phyloP scores from a whole-genome alignment of 2,113 vertebrate species.

The Lethenteron camtschaticum region DNA sequence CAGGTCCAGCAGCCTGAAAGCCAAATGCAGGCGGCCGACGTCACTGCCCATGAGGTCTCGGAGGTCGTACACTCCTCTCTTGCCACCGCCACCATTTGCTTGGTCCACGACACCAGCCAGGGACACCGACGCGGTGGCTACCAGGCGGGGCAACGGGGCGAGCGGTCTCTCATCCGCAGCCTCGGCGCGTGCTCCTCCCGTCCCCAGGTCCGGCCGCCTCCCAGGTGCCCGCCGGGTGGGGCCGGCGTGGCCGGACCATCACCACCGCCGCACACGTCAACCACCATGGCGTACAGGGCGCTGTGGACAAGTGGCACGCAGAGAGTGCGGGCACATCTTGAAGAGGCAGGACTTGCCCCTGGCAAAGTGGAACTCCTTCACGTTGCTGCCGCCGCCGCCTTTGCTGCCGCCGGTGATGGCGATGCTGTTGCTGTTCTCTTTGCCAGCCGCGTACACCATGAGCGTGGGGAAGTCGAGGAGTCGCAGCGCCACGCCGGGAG shows the following conservation, averaged over 20 bases:
- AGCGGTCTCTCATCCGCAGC: no score
- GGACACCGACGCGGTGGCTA: no score
- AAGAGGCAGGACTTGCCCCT: constrained; percentile 62
- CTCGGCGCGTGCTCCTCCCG: no score
- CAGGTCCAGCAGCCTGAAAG: constrained; percentile 36
- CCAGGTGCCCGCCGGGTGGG: no score
- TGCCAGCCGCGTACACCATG: constrained; percentile 24
- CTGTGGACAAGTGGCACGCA: constrained; percentile 20
- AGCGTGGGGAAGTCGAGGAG: constrained; percentile 54
- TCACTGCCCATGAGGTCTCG: constrained; percentile 21
- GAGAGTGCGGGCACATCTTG: constrained; percentile 20
- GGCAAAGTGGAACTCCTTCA: constrained; percentile 16
- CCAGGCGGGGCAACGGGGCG: no score
- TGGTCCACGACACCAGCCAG: no score
- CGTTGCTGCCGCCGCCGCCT: no score
- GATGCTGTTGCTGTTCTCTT: background rate
- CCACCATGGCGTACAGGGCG: constrained; percentile 27
- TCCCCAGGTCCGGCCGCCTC: no score
- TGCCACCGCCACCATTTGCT: constrained; percentile 13
- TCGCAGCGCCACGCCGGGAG: constrained; percentile 34
- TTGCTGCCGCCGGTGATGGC: no score
- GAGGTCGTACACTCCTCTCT: constrained; percentile 20
- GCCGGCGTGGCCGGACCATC: no score
- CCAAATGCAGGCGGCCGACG: constrained; percentile 30
- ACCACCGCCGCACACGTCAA: constrained; percentile 20